These are phyloP conservation scores for Norana najaformis DNA, from an alignment of 2,888 invertebrate genomes.

Conservation along the genomic window DNA sequence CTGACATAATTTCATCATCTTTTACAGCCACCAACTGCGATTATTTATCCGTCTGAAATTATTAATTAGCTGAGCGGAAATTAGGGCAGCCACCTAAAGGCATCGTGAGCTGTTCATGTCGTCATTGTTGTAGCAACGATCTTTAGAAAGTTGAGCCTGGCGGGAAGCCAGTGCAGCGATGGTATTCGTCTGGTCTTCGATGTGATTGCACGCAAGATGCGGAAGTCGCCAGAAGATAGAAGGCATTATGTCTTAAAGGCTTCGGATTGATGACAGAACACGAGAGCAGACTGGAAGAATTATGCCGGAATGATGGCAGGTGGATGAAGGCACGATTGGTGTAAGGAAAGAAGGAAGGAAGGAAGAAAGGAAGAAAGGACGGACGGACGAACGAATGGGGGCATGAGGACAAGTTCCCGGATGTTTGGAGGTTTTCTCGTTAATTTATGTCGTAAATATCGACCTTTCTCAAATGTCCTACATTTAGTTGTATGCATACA, in stretches of 20 bases:
- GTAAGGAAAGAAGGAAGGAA: neutral
- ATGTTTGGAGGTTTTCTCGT: too few species aligned
- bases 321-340: neutral
- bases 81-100: neutral
- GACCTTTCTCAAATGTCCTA: too few species aligned
- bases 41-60: neutral
- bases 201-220: neutral
- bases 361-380: neutral
- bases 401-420: too few species aligned
- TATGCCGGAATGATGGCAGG: neutral
- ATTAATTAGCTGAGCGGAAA: neutral
- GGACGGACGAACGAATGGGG: neutral
- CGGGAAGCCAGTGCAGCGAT: slow-evolving; percentile 13
- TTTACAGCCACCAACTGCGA: neutral
- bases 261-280: neutral
- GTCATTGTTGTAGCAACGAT: neutral
- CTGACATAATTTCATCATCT: neutral
- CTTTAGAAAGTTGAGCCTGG: neutral
- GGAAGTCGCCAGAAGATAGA: neutral
- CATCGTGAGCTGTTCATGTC: neutral
- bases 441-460: too few species aligned
- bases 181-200: neutral
- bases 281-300: too few species aligned
- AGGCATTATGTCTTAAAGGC: neutral
- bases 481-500: too few species aligned